A percentile compares a stretch with the other conserved stretches of the same genome.
Conservation (phyloP, 2,888 invertebrate genomes). For the Acronicta aceris region DNA sequence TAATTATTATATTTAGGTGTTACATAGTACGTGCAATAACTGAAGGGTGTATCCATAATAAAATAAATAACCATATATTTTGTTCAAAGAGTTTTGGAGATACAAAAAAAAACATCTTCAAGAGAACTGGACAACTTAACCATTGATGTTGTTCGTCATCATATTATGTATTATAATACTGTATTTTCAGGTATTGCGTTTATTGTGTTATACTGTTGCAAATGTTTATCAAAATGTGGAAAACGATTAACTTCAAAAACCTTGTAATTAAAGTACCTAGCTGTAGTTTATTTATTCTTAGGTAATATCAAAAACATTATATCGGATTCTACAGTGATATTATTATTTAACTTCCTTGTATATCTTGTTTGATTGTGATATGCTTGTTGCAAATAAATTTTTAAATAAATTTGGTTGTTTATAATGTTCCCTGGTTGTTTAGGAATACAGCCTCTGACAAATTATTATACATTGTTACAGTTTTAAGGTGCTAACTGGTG, state of each 20-base stretch:
- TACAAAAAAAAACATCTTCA: too few relatives aligned
- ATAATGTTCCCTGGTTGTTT: background rate
- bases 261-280: constrained; percentile 37
- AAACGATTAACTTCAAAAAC: constrained; percentile 18
- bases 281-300: constrained; percentile 64
- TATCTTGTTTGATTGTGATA: constrained; percentile 68
- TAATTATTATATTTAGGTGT: too few relatives aligned
- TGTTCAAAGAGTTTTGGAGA: too few relatives aligned
- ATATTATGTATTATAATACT: too few relatives aligned
- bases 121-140: too few relatives aligned
- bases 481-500: too few relatives aligned
- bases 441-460: background rate
- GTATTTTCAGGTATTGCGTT: too few relatives aligned
- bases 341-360: constrained; percentile 74
- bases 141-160: too few relatives aligned
- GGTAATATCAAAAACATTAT: constrained; percentile 69
- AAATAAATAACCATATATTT: too few relatives aligned
- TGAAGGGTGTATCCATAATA: too few relatives aligned
- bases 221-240: constrained; percentile 21
- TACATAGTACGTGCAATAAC: too few relatives aligned
- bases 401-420: constrained; percentile 49
- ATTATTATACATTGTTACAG: too few relatives aligned
- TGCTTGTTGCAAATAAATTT: constrained; percentile 79
- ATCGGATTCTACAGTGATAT: constrained; percentile 86
- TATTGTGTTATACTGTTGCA: background rate